Evolutionary conservation across 2,888 invertebrate species (phyloP).

Genomic region (Lepidonotus clava): DNA sequence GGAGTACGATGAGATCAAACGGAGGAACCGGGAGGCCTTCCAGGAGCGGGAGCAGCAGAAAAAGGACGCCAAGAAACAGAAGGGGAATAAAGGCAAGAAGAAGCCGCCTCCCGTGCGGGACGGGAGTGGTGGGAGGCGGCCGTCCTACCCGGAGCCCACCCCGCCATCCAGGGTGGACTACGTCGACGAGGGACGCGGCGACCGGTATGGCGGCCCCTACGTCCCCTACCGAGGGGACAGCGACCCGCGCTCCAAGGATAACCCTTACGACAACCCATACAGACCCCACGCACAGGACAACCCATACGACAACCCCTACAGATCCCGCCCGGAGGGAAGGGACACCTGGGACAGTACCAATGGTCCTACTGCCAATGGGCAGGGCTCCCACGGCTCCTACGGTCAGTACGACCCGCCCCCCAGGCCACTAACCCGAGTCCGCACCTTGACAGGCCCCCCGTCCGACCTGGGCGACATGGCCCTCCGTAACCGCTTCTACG

Average conservation of each 20-base stretch:
- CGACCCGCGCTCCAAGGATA: too few species aligned
- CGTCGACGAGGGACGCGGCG: background rate
- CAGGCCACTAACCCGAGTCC: background rate
- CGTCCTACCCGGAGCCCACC: background rate
- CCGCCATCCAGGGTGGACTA: background rate
- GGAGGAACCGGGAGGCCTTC: too few species aligned
- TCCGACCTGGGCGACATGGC: background rate
- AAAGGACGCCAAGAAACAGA: background rate
- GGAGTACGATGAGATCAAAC: background rate
- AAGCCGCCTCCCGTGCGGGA: too few species aligned
- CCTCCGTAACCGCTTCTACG: background rate
- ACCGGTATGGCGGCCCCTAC: background rate
- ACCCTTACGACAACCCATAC: too few species aligned
- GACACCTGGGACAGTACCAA: too few species aligned
- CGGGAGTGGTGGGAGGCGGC: background rate
- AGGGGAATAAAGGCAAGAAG: background rate
- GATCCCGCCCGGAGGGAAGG: too few species aligned
- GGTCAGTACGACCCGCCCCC: too few species aligned
- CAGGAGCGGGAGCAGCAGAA: background rate
- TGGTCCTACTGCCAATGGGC: too few species aligned
- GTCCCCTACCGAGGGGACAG: background rate
- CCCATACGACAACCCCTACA: too few species aligned
- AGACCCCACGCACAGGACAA: too few species aligned
- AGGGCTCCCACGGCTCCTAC: too few species aligned
- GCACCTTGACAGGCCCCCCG: background rate